phyloP scores from a whole-genome alignment of 2,888 invertebrate species.

The Drosophila prolongata region DNA sequence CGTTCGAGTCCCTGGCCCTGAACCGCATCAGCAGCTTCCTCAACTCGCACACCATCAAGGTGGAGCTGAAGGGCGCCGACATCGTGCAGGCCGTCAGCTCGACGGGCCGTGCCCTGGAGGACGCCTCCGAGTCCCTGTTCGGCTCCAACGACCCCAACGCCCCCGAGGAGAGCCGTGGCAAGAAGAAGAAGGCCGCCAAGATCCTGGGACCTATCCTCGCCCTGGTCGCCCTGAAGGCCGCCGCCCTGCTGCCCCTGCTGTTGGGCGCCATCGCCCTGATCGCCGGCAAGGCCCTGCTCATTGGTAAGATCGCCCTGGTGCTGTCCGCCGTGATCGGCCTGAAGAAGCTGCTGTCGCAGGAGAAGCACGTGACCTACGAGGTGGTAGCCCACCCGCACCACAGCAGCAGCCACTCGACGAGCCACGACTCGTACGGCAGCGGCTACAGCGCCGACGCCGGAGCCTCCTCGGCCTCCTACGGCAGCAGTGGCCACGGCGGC shows the following conservation, averaged over 20 bases:
- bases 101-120: constrained; percentile 92
- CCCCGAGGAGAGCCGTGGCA: constrained; percentile 90
- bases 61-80: constrained; percentile 93
- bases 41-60: constrained; percentile 91
- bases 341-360: constrained; percentile 92
- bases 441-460: constrained; percentile 86
- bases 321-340: constrained; percentile 93
- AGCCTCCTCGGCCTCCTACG: constrained; percentile 86
- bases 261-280: constrained; percentile 93
- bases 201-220: constrained; percentile 91
- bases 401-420: constrained; percentile 88
- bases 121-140: constrained; percentile 88
- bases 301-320: constrained; percentile 93
- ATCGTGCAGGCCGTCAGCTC: constrained; percentile 92
- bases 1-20: constrained; percentile 88
- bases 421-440: constrained; percentile 87
- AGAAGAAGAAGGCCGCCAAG: constrained; percentile 93
- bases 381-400: constrained; percentile 94
- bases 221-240: constrained; percentile 91
- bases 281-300: constrained; percentile 93
- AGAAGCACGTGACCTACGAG: constrained; percentile 95
- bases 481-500: constrained; percentile 88
- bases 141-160: constrained; percentile 86
- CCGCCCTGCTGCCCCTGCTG: constrained; percentile 91
- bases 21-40: constrained; percentile 91